Conservation (phyloP, 2,888 invertebrate genomes). For the Cataglyphis altisquamis region DNA sequence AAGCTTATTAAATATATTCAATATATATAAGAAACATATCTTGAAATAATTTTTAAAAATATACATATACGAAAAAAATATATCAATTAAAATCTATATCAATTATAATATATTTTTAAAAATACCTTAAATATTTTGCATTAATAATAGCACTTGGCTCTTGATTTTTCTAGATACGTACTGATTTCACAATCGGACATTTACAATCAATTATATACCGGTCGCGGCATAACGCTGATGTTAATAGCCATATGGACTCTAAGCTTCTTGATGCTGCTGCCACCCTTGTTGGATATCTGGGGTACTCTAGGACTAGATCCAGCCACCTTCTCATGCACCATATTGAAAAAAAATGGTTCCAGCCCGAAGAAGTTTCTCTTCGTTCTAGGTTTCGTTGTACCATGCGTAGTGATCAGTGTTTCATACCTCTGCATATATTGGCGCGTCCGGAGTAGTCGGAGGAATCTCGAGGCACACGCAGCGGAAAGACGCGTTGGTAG, state of each 20-base stretch:
- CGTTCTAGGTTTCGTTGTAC: constrained; percentile 93
- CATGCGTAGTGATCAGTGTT: constrained; percentile 94
- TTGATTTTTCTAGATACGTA: constrained; percentile 90
- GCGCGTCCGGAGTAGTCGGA: constrained; percentile 91
- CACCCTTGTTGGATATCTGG: constrained; percentile 94
- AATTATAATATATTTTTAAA: neutral
- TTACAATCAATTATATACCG: constrained; percentile 93
- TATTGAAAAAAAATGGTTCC: constrained; percentile 91
- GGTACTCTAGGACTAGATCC: constrained; percentile 93
- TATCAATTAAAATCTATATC: neutral
- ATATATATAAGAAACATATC: neutral
- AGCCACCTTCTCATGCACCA: constrained; percentile 95
- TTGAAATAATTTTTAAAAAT: neutral
- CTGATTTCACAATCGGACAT: constrained; percentile 93
- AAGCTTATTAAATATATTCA: neutral
- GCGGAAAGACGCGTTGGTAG: constrained; percentile 87
- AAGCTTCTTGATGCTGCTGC: constrained; percentile 88
- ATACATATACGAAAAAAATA: neutral
- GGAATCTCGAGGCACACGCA: constrained; percentile 91
- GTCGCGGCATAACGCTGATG: constrained; percentile 91
- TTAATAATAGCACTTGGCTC: neutral
- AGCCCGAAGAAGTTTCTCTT: constrained; percentile 95
- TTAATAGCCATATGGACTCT: constrained; percentile 93
- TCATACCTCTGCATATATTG: constrained; percentile 96
- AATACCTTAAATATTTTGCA: neutral